These are phyloP conservation scores for Drosophila persimilis DNA, from an alignment of 1,140 invertebrate genomes.

Conservation along the genomic window DNA sequence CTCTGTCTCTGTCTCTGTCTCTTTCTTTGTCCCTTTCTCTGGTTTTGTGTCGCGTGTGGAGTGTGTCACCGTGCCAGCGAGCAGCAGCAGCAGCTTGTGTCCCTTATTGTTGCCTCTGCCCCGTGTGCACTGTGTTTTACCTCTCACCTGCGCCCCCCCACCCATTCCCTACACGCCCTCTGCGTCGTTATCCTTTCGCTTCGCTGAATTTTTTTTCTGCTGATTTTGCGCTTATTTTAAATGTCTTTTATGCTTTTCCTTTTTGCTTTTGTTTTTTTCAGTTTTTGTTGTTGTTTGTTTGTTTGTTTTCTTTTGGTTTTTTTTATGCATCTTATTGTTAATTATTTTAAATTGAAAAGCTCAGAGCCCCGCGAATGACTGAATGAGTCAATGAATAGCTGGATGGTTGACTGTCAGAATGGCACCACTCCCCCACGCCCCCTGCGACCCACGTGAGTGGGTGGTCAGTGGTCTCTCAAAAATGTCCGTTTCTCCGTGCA, in stretches of 20 bases:
- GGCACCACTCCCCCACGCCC: background rate
- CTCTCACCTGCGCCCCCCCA: background rate
- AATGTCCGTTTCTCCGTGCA: slow-evolving; percentile 10
- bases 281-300: slow-evolving; percentile 42
- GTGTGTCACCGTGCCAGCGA: slow-evolving; percentile 69
- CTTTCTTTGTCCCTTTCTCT: slow-evolving; percentile 15
- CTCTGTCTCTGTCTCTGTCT: too few species aligned
- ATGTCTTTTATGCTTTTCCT: slow-evolving; percentile 55
- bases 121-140: background rate
- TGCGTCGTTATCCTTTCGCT: slow-evolving; percentile 63
- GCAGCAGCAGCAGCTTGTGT: slow-evolving; percentile 41
- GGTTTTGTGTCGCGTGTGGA: slow-evolving; percentile 39
- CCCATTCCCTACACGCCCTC: background rate
- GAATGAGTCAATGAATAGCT: slow-evolving; percentile 1
- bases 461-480: background rate
- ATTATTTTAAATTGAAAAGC: slow-evolving; percentile 66
- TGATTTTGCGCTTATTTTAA: slow-evolving; percentile 78
- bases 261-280: slow-evolving; percentile 14
- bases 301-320: slow-evolving; percentile 44
- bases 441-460: background rate
- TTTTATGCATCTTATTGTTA: slow-evolving; percentile 59
- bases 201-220: slow-evolving; percentile 76
- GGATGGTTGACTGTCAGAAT: slow-evolving; percentile 39
- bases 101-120: slow-evolving; percentile 58
- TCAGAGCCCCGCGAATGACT: slow-evolving; percentile 14